Percentiles rank a stretch among this genome's conserved stretches.
phyloP scores from a whole-genome alignment of 2,113 vertebrate genomes.

The Lota lota region DNA sequence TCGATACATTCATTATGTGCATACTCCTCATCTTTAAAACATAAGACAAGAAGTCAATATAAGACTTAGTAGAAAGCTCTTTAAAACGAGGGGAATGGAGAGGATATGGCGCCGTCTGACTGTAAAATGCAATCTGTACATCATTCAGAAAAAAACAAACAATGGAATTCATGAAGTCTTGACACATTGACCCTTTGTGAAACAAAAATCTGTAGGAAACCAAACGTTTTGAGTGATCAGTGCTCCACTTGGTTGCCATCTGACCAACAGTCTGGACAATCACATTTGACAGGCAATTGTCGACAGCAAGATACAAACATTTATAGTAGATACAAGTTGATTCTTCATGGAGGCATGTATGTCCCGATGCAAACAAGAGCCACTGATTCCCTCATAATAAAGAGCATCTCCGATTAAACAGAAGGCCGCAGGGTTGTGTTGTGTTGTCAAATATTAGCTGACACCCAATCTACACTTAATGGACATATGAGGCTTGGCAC shows the following conservation, averaged over 20 bases:
- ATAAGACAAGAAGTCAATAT: constrained; percentile 39
- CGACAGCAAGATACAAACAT: constrained; percentile 10
- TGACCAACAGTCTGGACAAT: constrained; percentile 28
- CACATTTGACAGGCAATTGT: constrained; percentile 14
- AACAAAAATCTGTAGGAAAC: constrained; percentile 17
- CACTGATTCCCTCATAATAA: constrained; percentile 7
- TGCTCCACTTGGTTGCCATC: no score
- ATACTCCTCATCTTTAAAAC: constrained; percentile 47
- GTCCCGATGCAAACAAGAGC: constrained; percentile 1
- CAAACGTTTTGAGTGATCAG: constrained; percentile 2
- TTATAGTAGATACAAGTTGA: background rate
- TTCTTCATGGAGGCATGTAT: no score
- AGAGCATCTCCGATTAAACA: constrained; percentile 20
- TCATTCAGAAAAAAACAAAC: background rate
- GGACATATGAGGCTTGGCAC: constrained; percentile 62
- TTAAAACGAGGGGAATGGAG: background rate
- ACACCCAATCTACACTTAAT: constrained; percentile 33
- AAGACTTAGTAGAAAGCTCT: constrained; percentile 46
- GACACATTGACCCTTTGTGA: background rate
- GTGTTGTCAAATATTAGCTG: constrained; percentile 32
- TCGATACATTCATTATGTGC: constrained; percentile 76
- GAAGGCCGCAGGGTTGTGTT: constrained; percentile 39
- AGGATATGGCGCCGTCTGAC: constrained; percentile 44
- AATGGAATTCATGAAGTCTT: no score
- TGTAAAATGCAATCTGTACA: constrained; percentile 31